Percentiles rank a stretch among this genome's conserved stretches.
Conservation (phyloP, 2,113 vertebrate genomes). For the Eupsittula cactorum region DNA sequence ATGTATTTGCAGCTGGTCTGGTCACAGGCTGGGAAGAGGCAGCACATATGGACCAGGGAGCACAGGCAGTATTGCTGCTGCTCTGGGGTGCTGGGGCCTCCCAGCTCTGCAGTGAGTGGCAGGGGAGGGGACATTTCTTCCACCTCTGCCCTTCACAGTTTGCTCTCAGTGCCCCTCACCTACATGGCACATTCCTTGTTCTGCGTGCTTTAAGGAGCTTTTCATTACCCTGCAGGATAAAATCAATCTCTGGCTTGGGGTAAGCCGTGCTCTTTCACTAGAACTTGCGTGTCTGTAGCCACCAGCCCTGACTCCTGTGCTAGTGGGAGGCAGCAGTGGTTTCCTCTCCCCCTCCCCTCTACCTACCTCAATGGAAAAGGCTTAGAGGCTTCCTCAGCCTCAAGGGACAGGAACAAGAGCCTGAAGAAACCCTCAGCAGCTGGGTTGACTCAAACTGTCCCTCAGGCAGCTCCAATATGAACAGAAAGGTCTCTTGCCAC, state of each 20-base stretch:
- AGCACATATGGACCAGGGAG: neutral
- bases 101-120: neutral
- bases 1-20: neutral
- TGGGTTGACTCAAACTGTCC: neutral
- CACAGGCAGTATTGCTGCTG: neutral
- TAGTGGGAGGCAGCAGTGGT: neutral
- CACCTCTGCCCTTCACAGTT: neutral
- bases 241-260: neutral
- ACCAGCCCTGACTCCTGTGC: neutral
- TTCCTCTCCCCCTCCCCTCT: neutral
- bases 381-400: neutral
- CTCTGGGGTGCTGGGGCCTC: rapidly evolving
- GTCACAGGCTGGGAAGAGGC: neutral
- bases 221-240: neutral
- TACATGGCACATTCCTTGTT: neutral
- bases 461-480: neutral
- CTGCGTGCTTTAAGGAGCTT: neutral
- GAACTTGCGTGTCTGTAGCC: neutral
- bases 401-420: neutral
- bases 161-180: neutral
- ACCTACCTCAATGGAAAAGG: neutral
- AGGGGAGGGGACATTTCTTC: neutral
- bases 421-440: neutral
- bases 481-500: neutral
- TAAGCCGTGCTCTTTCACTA: neutral